Conservation (phyloP, 2,113 vertebrate species). For the Phalacrocorax brasilianus region DNA sequence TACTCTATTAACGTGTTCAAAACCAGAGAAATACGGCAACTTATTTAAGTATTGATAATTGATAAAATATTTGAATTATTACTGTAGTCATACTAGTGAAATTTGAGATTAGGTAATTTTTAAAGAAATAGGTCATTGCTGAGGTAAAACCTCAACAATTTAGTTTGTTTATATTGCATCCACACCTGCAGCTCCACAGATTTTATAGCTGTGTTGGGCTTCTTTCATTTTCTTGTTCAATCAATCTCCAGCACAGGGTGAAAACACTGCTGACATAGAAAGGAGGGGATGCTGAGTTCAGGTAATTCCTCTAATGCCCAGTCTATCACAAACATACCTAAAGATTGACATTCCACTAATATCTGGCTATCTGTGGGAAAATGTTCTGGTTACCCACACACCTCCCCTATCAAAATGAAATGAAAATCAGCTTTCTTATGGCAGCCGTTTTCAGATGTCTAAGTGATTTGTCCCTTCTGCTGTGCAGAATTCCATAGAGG, state of each 20-base stretch:
- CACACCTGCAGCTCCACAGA: not conserved
- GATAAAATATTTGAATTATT: conserved; percentile 7
- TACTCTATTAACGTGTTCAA: conserved; percentile 7
- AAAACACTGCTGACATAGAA: conserved; percentile 46
- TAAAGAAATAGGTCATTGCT: not conserved
- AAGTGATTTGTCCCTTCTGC: not conserved
- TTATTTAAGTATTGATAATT: not conserved
- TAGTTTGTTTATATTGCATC: not conserved
- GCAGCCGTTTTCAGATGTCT: not conserved
- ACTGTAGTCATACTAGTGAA: not conserved
- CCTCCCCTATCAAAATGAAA: not conserved
- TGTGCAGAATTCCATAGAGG: not conserved
- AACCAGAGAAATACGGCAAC: not conserved
- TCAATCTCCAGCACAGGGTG: conserved; percentile 30
- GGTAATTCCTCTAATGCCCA: not conserved
- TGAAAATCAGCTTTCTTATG: not conserved
- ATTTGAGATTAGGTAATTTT: not conserved
- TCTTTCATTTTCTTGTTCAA: conserved; percentile 51
- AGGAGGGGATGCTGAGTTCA: not conserved
- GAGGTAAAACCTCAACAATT: not conserved
- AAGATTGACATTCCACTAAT: not conserved
- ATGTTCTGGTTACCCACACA: not conserved
- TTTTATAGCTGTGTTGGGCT: conserved; percentile 3
- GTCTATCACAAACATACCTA: not conserved
- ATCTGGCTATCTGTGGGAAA: not conserved